Percentiles rank a stretch among this genome's conserved stretches.
These are phyloP conservation scores for Melopsittacus undulatus DNA, from an alignment of 2,797 vertebrate species.

Conservation along the genomic window DNA sequence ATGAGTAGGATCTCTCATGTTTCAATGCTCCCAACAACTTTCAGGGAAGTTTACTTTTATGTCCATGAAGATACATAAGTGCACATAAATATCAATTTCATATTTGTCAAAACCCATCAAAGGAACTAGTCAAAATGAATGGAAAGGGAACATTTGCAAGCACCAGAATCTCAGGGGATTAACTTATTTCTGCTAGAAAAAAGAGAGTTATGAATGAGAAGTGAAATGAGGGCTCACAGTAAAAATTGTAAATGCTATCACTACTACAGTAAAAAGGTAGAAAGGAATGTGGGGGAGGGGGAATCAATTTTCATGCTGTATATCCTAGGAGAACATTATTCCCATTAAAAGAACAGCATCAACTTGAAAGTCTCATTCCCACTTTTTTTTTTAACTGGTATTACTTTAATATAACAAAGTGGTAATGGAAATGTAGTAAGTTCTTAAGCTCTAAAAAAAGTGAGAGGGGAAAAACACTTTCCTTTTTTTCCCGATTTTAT, in stretches of 20 bases:
- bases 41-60: background rate
- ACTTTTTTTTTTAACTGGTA: background rate
- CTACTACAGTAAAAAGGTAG: background rate
- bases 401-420: background rate
- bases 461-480: background rate
- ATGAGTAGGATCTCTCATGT: background rate
- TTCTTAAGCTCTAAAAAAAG: background rate
- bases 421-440: background rate
- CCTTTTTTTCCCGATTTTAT: background rate
- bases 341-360: constrained; percentile 49
- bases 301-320: constrained; percentile 47
- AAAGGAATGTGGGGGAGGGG: background rate
- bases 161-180: background rate
- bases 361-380: constrained; percentile 46
- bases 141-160: constrained; percentile 13
- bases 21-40: background rate
- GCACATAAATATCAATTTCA: background rate
- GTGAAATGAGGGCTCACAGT: background rate
- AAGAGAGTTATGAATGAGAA: constrained; percentile 3
- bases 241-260: background rate
- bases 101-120: background rate
- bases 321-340: constrained; percentile 29
- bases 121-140: background rate
- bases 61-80: background rate
- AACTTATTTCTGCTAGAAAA: constrained; percentile 6